Percentiles rank a stretch among this genome's conserved stretches.
Conservation (phyloP, 2,797 vertebrate genomes). For the Centropyge bicolor region DNA sequence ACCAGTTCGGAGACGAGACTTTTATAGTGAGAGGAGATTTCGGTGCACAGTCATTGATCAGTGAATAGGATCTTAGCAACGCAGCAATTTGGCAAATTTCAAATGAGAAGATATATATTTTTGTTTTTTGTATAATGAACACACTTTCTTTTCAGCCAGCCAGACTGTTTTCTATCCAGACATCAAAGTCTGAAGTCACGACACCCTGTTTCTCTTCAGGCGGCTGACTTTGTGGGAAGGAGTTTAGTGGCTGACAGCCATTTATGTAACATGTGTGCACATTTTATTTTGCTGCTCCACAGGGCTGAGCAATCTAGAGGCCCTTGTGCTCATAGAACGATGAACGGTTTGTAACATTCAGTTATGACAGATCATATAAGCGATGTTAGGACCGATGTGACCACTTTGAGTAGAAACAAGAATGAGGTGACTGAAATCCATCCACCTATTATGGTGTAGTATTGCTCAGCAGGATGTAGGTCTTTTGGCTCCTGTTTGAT, state of each 20-base stretch:
- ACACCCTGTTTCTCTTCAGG: background rate
- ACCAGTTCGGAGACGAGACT: constrained; percentile 41
- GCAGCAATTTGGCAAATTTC: constrained; percentile 46
- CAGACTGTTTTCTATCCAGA: constrained; percentile 19
- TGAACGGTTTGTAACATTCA: background rate
- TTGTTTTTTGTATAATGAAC: constrained; percentile 31
- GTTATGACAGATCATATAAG: constrained; percentile 36
- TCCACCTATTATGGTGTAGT: constrained; percentile 52
- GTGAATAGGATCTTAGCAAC: constrained; percentile 62
- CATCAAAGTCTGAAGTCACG: background rate
- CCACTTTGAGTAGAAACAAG: constrained; percentile 32
- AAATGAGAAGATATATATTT: constrained; percentile 26
- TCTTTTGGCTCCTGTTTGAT: constrained; percentile 45
- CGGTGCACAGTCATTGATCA: constrained; percentile 21
- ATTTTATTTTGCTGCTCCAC: background rate
- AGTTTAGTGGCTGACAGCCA: background rate
- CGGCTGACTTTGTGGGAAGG: background rate
- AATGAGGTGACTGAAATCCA: constrained; percentile 47
- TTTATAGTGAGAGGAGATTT: constrained; percentile 37
- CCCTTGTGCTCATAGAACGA: background rate
- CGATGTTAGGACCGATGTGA: constrained; percentile 17
- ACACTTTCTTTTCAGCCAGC: background rate
- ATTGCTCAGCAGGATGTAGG: constrained; percentile 55
- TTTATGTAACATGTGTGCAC: background rate
- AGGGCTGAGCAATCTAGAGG: background rate